A percentile compares a stretch with the other conserved stretches of the same genome.
phyloP scores from a whole-genome alignment of 2,113 vertebrate species.

The Suricata suricatta region DNA sequence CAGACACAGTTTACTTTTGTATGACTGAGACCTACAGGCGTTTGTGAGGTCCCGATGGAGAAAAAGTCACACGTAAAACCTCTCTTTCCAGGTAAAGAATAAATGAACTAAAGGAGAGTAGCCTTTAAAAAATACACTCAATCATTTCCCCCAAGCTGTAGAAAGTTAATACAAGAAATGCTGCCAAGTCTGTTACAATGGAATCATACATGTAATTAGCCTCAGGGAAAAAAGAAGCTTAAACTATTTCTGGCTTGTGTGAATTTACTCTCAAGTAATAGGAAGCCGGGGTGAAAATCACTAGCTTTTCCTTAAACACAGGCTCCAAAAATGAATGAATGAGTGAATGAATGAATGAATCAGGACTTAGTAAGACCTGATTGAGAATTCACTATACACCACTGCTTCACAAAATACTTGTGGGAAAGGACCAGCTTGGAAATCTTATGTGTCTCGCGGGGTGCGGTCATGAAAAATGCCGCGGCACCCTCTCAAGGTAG shows the following conservation, averaged over 20 bases:
- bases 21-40: neutral
- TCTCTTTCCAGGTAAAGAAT: constrained; percentile 46
- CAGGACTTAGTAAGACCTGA: neutral
- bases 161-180: neutral
- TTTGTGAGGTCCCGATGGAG: neutral
- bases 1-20: neutral
- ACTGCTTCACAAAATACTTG: neutral
- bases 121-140: constrained; percentile 33
- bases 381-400: neutral
- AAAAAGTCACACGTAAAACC: neutral
- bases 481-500: neutral
- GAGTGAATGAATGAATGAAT: neutral
- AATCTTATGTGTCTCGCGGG: neutral
- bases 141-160: neutral
- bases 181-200: neutral
- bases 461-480: neutral
- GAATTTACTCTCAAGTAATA: neutral
- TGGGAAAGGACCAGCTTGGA: neutral
- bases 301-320: neutral
- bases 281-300: neutral
- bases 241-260: neutral
- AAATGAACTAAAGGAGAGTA: constrained; percentile 28
- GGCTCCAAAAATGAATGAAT: neutral
- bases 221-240: neutral
- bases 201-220: neutral